Conservation (phyloP, 23 tunicate genomes). For the Oikopleura albicans region DNA sequence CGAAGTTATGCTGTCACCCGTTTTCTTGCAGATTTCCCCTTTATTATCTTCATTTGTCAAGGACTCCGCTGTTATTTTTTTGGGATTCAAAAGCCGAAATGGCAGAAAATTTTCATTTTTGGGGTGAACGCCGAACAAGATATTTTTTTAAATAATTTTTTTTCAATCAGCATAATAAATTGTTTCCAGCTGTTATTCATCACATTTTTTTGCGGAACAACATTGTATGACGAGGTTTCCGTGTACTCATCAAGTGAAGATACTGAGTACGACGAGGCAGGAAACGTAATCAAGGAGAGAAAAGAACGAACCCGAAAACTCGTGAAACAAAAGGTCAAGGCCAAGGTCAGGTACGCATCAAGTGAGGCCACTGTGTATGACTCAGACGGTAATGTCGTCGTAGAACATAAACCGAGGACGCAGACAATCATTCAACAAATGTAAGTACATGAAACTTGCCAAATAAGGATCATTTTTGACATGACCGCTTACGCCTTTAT, state of each 20-base stretch:
- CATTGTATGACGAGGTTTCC: background rate
- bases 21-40: too few species aligned
- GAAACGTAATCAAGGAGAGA: background rate
- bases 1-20: too few species aligned
- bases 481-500: too few species aligned
- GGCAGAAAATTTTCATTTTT: too few species aligned
- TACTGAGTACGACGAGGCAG: background rate
- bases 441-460: background rate
- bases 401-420: background rate
- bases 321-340: background rate
- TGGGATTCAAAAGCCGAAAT: too few species aligned
- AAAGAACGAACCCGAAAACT: background rate
- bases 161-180: too few species aligned
- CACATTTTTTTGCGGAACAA: background rate
- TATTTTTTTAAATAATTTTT: too few species aligned
- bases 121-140: too few species aligned
- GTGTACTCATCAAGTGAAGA: conserved; percentile 5
- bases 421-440: background rate
- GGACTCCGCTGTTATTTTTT: too few species aligned
- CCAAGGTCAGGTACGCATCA: background rate
- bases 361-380: background rate
- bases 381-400: background rate
- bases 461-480: too few species aligned
- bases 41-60: too few species aligned
- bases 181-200: too few species aligned